These are phyloP conservation scores for Drosophila biarmipes DNA, from an alignment of 1,140 invertebrate species.

Conservation along the genomic window DNA sequence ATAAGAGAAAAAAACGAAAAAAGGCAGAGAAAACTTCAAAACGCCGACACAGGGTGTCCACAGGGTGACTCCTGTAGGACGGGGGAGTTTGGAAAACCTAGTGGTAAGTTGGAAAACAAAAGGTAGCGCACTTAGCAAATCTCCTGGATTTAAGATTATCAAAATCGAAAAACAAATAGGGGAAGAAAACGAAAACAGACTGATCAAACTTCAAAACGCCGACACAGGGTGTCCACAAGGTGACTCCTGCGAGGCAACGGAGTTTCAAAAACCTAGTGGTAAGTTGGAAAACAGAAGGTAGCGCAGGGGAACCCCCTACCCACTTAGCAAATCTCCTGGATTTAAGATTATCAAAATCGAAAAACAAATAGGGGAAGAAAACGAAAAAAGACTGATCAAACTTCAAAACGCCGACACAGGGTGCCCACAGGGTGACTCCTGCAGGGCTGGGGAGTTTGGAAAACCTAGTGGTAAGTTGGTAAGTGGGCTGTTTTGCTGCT, in stretches of 20 bases:
- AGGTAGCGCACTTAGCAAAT: constrained; percentile 8
- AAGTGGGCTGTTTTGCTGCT: background rate
- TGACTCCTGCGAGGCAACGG: background rate
- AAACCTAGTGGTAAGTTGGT: constrained; percentile 1
- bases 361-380: too few relatives aligned
- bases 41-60: constrained; percentile 35
- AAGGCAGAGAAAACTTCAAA: constrained; percentile 61
- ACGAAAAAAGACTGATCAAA: too few relatives aligned
- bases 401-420: too few relatives aligned
- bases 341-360: constrained; percentile 49
- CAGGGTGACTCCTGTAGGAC: constrained; percentile 1
- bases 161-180: constrained; percentile 36
- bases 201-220: constrained; percentile 63
- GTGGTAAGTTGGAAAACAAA: constrained; percentile 8
- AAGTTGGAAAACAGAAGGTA: constrained; percentile 18
- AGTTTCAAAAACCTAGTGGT: constrained; percentile 1
- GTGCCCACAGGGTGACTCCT: too few relatives aligned
- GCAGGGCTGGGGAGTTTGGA: background rate
- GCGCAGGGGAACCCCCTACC: constrained; percentile 3
- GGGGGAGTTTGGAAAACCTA: background rate
- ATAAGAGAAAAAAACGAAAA: constrained; percentile 29
- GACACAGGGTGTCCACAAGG: constrained; percentile 19
- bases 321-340: constrained; percentile 7
- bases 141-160: constrained; percentile 41
- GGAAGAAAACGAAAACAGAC: constrained; percentile 35